phyloP scores from a whole-genome alignment of 2,797 vertebrate species.

The Bradypodion ventrale region DNA sequence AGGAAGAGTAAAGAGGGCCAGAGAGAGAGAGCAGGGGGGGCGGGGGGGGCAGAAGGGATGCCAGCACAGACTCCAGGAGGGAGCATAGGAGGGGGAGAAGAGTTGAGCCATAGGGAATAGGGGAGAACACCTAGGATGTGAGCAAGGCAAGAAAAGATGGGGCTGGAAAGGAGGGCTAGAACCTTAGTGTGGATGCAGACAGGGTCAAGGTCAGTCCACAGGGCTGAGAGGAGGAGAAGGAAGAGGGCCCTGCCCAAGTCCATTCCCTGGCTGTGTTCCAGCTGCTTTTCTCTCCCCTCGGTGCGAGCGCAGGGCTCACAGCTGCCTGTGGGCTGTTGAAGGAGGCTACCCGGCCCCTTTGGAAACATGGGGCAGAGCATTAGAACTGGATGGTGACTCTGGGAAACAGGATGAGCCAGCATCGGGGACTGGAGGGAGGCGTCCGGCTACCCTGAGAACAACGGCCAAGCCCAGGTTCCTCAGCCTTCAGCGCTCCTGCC shows the following conservation, averaged over 20 bases:
- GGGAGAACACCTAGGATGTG: neutral
- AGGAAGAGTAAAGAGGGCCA: neutral
- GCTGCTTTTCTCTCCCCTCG: neutral
- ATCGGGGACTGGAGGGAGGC: neutral
- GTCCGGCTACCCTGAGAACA: neutral
- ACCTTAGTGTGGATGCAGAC: neutral
- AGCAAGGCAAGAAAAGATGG: fast-evolving
- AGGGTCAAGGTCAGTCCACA: neutral
- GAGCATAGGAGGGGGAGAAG: too few relatives aligned
- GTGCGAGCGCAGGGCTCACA: too few relatives aligned
- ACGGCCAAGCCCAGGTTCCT: neutral
- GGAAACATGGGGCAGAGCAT: too few relatives aligned
- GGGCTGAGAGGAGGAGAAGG: neutral
- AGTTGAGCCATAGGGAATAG: too few relatives aligned
- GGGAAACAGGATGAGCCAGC: too few relatives aligned
- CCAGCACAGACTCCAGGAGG: too few relatives aligned
- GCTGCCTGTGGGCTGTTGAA: neutral
- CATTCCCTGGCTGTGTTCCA: neutral
- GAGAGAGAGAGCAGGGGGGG: neutral
- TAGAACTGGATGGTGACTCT: too few relatives aligned
- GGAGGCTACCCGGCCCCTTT: too few relatives aligned
- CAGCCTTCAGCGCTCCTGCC: neutral
- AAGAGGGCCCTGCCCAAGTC: too few relatives aligned
- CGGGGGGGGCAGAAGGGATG: too few relatives aligned
- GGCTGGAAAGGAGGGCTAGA: neutral